Conservation (phyloP, 2,888 invertebrate genomes). For the Dolomedes plantarius region DNA sequence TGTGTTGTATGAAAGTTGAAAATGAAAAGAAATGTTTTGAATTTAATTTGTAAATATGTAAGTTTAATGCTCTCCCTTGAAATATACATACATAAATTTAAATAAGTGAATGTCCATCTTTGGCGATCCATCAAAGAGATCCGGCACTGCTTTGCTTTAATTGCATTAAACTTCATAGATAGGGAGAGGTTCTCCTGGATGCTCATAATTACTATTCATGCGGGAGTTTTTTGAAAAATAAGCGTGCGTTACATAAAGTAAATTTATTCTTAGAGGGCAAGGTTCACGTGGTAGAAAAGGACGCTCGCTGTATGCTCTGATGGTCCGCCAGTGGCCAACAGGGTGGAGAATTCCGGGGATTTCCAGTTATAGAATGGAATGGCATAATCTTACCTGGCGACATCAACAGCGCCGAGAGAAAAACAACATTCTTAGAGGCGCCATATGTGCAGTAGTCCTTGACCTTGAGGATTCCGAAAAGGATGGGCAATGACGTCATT, state of each 20-base stretch:
- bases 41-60: too few relatives aligned
- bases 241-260: background rate
- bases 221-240: background rate
- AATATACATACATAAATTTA: too few relatives aligned
- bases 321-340: background rate
- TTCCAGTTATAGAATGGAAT: slow-evolving; percentile 32
- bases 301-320: too few relatives aligned
- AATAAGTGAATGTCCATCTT: too few relatives aligned
- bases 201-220: too few relatives aligned
- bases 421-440: slow-evolving; percentile 50
- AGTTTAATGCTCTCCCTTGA: too few relatives aligned
- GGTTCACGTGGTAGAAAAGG: background rate
- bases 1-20: too few relatives aligned
- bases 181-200: too few relatives aligned
- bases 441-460: slow-evolving; percentile 35
- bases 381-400: slow-evolving; percentile 57
- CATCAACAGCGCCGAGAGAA: slow-evolving; percentile 25
- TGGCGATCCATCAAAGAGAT: too few relatives aligned
- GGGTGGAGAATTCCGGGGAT: slow-evolving; percentile 22
- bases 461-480: slow-evolving; percentile 42
- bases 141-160: too few relatives aligned
- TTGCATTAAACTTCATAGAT: too few relatives aligned
- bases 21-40: too few relatives aligned
- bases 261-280: slow-evolving; percentile 9
- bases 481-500: slow-evolving; percentile 1